A percentile compares a stretch with the other conserved stretches of the same genome.
phyloP scores from a whole-genome alignment of 2,113 vertebrate genomes.

The Neofelis nebulosa region DNA sequence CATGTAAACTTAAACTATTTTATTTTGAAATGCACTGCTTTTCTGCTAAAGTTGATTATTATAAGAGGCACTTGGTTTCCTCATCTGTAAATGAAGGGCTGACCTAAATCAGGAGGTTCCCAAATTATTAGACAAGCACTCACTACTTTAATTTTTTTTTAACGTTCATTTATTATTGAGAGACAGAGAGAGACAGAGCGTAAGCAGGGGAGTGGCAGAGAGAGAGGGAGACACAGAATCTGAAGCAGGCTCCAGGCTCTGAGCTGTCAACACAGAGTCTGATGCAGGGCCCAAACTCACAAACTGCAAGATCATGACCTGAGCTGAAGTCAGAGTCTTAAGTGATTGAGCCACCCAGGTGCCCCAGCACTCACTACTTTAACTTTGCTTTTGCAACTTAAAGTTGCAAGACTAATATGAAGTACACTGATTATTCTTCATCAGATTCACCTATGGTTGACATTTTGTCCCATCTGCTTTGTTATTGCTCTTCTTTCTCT shows the following conservation, averaged over 20 bases:
- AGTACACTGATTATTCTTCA: background rate
- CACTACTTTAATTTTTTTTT: background rate
- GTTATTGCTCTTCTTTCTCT: background rate
- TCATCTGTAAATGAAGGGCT: background rate
- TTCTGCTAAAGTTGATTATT: background rate
- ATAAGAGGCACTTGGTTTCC: background rate
- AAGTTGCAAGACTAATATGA: background rate
- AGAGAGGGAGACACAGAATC: no score
- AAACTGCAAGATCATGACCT: no score
- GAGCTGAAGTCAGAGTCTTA: no score
- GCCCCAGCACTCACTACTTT: background rate
- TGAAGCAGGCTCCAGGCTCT: no score
- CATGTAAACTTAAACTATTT: background rate
- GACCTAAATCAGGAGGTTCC: background rate
- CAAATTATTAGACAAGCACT: background rate
- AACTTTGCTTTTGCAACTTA: slow-evolving; percentile 7
- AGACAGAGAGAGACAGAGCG: no score
- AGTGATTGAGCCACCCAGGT: no score
- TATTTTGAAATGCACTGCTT: slow-evolving; percentile 12
- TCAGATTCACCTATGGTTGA: background rate
- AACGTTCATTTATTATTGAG: no score
- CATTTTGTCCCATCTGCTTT: background rate
- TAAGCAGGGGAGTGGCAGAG: no score
- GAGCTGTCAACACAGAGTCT: no score
- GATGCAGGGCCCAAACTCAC: no score